Evolutionary conservation across 2,113 vertebrate genomes (phyloP).

Genomic region (Takifugu flavidus): DNA sequence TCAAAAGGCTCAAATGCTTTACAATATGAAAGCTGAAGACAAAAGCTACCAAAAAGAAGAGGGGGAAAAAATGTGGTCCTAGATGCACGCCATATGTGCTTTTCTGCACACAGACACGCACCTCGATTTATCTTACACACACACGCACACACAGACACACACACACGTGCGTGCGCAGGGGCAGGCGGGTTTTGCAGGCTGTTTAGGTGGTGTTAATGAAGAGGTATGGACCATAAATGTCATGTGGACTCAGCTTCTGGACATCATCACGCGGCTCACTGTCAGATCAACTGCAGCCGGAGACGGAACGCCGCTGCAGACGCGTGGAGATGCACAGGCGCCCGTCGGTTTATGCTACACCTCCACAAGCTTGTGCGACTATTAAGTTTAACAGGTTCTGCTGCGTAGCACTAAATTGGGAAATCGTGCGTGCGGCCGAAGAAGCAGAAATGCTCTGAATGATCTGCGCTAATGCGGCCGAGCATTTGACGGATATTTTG

Average conservation of each 20-base stretch:
- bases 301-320: constrained; percentile 25
- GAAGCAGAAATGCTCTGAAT: not conserved
- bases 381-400: no score
- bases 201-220: constrained; percentile 88
- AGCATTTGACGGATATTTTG: constrained; percentile 10
- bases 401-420: no score
- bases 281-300: constrained; percentile 38
- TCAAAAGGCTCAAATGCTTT: not conserved
- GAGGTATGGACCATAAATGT: constrained; percentile 83
- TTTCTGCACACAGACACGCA: constrained; percentile 12
- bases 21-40: not conserved
- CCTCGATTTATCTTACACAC: constrained; percentile 38
- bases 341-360: no score
- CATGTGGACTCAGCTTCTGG: constrained; percentile 82
- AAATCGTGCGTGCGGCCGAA: not conserved
- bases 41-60: constrained; percentile 7
- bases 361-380: no score
- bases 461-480: not conserved
- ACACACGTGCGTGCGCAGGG: constrained; percentile 22
- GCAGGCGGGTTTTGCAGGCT: constrained; percentile 63
- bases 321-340: not conserved
- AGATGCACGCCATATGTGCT: constrained; percentile 16
- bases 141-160: constrained; percentile 22
- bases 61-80: constrained; percentile 1
- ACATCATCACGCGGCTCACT: constrained; percentile 77